Percentiles rank a stretch among this genome's conserved stretches.
These are phyloP conservation scores for Nesospiza acunhae DNA, from an alignment of 2,113 vertebrate species.

Conservation along the genomic window DNA sequence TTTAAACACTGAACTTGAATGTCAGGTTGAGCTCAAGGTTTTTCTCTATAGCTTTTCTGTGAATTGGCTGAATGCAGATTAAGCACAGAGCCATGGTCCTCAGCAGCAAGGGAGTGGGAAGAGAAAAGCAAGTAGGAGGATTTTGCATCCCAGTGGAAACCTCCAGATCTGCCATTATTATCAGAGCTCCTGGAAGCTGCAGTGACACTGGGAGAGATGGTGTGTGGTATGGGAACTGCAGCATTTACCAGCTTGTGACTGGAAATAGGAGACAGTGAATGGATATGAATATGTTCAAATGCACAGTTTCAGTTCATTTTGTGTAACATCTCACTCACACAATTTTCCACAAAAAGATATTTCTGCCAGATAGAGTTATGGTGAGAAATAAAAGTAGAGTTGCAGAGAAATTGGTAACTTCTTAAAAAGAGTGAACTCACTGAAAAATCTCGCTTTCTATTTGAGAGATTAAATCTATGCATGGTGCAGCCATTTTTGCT, in stretches of 20 bases:
- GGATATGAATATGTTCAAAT: background rate
- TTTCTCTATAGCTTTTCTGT: background rate
- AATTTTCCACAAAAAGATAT: background rate
- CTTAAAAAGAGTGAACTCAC: constrained; percentile 47
- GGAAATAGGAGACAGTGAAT: background rate
- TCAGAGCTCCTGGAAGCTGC: background rate
- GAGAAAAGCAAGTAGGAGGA: background rate
- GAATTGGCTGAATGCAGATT: background rate
- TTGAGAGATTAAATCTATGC: constrained; percentile 45
- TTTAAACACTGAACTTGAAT: background rate
- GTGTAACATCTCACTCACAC: background rate
- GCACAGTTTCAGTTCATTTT: background rate
- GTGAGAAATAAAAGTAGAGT: constrained; percentile 7
- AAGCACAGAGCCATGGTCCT: background rate
- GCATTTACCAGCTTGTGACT: background rate
- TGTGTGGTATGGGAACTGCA: background rate
- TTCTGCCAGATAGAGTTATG: background rate
- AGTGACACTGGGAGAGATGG: background rate
- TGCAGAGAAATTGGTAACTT: constrained; percentile 15
- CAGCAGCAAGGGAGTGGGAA: background rate
- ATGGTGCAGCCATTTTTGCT: constrained; percentile 26
- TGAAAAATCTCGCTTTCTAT: constrained; percentile 60
- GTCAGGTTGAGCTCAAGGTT: background rate
- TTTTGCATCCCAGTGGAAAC: background rate
- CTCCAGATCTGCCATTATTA: background rate